phyloP scores from a whole-genome alignment of 2,797 vertebrate genomes.

The Betta splendens region DNA sequence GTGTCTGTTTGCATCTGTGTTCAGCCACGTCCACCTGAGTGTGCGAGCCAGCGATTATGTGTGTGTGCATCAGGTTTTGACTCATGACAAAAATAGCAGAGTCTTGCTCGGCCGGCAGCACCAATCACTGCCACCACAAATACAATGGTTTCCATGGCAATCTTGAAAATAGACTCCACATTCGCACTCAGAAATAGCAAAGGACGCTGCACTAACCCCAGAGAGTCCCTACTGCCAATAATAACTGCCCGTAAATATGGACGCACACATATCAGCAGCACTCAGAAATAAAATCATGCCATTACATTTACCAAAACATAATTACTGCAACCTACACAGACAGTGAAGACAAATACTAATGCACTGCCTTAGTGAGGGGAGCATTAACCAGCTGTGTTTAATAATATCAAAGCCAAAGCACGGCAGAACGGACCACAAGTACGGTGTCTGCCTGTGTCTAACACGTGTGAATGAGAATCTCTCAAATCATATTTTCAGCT shows the following conservation, averaged over 20 bases:
- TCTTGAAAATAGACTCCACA: conserved; percentile 84
- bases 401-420: conserved; percentile 38
- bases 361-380: conserved; percentile 31
- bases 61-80: conserved; percentile 76
- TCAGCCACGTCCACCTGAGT: conserved; percentile 34
- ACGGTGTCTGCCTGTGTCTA: conserved; percentile 23
- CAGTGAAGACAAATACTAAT: conserved; percentile 54
- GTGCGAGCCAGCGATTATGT: neutral
- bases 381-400: conserved; percentile 51
- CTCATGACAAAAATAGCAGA: conserved; percentile 85
- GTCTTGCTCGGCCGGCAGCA: conserved; percentile 81
- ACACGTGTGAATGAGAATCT: conserved; percentile 11
- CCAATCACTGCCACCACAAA: conserved; percentile 83
- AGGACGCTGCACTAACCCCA: conserved; percentile 71
- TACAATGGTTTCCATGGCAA: conserved; percentile 88
- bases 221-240: conserved; percentile 71
- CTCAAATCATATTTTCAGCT: conserved; percentile 29
- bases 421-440: too few species aligned
- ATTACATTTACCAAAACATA: conserved; percentile 61
- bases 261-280: conserved; percentile 43
- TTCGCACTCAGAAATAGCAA: conserved; percentile 80
- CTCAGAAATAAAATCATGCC: conserved; percentile 56
- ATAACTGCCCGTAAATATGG: conserved; percentile 66
- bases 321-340: conserved; percentile 66
- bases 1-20: conserved; percentile 43